Conservation (phyloP, 2,113 vertebrate genomes). For the Lepus timidus region DNA sequence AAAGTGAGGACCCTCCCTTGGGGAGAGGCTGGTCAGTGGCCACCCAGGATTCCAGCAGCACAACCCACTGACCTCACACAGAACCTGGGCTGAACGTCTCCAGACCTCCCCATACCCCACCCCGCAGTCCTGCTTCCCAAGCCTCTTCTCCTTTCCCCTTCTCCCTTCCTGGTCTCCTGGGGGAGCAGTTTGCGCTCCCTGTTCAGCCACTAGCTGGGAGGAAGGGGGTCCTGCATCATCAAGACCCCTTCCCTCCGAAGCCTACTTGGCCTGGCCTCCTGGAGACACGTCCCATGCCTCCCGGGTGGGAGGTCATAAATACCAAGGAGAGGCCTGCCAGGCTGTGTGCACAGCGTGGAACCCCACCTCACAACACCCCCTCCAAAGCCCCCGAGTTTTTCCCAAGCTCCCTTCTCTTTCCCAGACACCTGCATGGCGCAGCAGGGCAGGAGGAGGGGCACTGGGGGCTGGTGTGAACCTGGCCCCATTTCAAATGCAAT, state of each 20-base stretch:
- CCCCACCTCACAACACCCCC: background rate
- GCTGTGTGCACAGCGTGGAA: conserved; percentile 32
- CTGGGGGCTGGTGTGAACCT: conserved; percentile 47
- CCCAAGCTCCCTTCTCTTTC: conserved; percentile 24
- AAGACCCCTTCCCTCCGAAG: background rate
- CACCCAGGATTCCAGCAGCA: conserved; percentile 78
- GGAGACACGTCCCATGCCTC: conserved; percentile 49
- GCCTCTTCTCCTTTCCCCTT: background rate
- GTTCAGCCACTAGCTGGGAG: background rate
- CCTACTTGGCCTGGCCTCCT: conserved; percentile 54
- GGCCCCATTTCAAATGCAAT: conserved; percentile 68
- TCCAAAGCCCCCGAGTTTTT: conserved; percentile 40
- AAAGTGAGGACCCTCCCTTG: conserved; percentile 20
- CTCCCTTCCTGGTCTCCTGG: background rate
- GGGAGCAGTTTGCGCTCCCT: background rate
- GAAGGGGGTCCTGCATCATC: background rate
- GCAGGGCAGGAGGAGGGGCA: background rate
- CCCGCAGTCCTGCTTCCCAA: background rate
- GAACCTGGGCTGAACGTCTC: conserved; percentile 76
- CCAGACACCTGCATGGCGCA: conserved; percentile 55
- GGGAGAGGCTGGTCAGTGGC: conserved; percentile 74
- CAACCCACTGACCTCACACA: conserved; percentile 74
- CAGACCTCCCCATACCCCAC: background rate
- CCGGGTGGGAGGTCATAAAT: conserved; percentile 76
- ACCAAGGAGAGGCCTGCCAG: conserved; percentile 55